Percentiles rank a stretch among this genome's conserved stretches.
Conservation (phyloP, 2,888 invertebrate genomes). For the Watsonalla cultraria region DNA sequence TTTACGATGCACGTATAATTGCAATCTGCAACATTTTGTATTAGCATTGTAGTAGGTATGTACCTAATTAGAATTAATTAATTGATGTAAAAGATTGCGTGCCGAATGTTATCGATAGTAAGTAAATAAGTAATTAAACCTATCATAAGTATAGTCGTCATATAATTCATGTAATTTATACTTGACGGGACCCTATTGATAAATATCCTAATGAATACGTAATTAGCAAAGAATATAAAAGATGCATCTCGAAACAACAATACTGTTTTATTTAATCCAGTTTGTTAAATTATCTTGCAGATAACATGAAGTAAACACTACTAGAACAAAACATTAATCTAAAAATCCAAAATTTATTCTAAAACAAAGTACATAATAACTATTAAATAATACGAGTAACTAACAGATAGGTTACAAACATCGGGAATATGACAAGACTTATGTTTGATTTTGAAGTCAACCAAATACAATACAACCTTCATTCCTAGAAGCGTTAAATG, state of each 20-base stretch:
- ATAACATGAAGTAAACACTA: constrained; percentile 22
- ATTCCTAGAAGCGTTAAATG: constrained; percentile 7
- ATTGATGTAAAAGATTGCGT: constrained; percentile 22
- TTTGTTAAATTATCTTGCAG: constrained; percentile 16
- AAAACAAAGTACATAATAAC: constrained; percentile 40
- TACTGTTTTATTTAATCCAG: constrained; percentile 43
- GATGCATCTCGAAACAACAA: constrained; percentile 20
- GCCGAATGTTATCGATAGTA: constrained; percentile 36
- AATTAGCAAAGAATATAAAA: constrained; percentile 28
- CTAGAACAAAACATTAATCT: constrained; percentile 40
- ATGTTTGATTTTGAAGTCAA: constrained; percentile 20
- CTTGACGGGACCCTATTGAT: constrained; percentile 56
- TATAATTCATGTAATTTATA: constrained; percentile 30
- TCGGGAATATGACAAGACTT: constrained; percentile 9
- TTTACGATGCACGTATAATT: constrained; percentile 37
- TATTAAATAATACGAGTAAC: constrained; percentile 19
- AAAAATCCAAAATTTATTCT: constrained; percentile 51
- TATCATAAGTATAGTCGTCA: constrained; percentile 11
- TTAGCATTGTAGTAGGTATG: constrained; percentile 7
- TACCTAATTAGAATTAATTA: constrained; percentile 9
- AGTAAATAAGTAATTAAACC: constrained; percentile 13
- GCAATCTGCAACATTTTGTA: constrained; percentile 29
- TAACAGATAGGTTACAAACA: constrained; percentile 16
- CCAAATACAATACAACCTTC: constrained; percentile 13
- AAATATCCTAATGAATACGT: constrained; percentile 21